phyloP scores from a whole-genome alignment of 2,888 invertebrate species.

The Teinopalpus imperialis region DNA sequence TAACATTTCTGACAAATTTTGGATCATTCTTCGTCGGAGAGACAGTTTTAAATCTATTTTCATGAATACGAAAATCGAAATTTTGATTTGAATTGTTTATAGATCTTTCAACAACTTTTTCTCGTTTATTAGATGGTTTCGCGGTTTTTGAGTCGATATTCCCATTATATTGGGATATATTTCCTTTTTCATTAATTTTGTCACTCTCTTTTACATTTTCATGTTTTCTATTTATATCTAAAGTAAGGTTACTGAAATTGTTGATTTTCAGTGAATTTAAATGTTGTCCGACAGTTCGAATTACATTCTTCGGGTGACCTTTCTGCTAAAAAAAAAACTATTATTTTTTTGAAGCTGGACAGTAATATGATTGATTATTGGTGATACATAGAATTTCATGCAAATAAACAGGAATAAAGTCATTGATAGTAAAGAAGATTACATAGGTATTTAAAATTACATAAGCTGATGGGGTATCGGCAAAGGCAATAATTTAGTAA shows the following conservation, averaged over 20 bases:
- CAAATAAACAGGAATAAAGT: too few relatives aligned
- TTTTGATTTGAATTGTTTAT: neutral
- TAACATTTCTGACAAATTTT: slow-evolving; percentile 3
- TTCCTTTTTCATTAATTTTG: neutral
- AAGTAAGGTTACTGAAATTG: neutral
- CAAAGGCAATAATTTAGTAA: too few relatives aligned
- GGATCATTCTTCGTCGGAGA: neutral
- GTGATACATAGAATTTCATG: too few relatives aligned
- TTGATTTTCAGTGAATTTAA: slow-evolving; percentile 43
- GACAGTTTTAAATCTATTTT: slow-evolving; percentile 5
- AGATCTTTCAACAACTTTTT: neutral
- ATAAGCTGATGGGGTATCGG: too few relatives aligned
- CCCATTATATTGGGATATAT: neutral
- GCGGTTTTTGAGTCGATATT: neutral
- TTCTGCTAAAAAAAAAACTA: slow-evolving; percentile 11
- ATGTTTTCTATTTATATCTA: slow-evolving; percentile 1
- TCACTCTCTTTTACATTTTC: neutral
- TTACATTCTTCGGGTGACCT: slow-evolving; percentile 31
- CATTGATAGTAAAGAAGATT: too few relatives aligned
- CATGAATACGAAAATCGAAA: neutral
- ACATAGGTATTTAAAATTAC: too few relatives aligned
- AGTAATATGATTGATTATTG: too few relatives aligned
- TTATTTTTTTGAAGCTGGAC: too few relatives aligned
- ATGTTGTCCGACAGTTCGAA: slow-evolving; percentile 48
- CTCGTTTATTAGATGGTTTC: neutral